Base-by-base conservation (phyloP, 2,888 invertebrate species). In the Dione juno region DNA sequence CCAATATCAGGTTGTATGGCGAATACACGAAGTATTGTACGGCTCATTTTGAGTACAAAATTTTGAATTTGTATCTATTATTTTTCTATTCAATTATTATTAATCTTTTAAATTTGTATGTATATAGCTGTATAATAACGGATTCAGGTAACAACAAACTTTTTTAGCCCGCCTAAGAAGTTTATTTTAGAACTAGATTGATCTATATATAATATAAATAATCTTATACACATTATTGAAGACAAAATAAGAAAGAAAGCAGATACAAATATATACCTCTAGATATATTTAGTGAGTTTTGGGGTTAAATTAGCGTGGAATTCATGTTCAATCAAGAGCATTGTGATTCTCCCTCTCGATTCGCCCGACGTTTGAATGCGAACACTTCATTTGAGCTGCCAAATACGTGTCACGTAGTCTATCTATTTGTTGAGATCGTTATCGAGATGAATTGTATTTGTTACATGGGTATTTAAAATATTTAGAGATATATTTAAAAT, bases 371-470 rank as follows among this genome's bases (percentile, higher is more conserved):
- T 45, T 61, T 61, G 61, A 61, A 45, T 43, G 28, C 35, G 61
- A 61, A 28, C 61, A 61, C 61, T 61, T 61, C 61, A 61, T 61
- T 61, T 45, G 45, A 45, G 28, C 61, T 45, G 61, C 61, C 61
- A 61, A 61, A 61, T 45, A 61, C 61, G 45, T 61, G 61, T 61
- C 61, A 43, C 61, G 61, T 45, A 28, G 21, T 16, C 28, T 11
- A 10, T 21, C 16, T 10, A 11, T 45, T 61, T 61, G 28, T 35
- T 35, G 45, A 35, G 61, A 35, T 61, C 61, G 61, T 61, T 61
- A 61, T 59, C 28, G 43, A 45, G 28, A 45, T 28, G 28, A 10
- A 45, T 45, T 61, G 16, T 61, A 16, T 61, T 61, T 61, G 28
- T 13, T 43, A 11, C 61, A n/a, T 45, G 37, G 37, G 37, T 57